Percentiles rank a stretch among this genome's conserved stretches.
These are phyloP conservation scores for Eutrigla gurnardus DNA, from an alignment of 2,797 vertebrate species.

Conservation along the genomic window DNA sequence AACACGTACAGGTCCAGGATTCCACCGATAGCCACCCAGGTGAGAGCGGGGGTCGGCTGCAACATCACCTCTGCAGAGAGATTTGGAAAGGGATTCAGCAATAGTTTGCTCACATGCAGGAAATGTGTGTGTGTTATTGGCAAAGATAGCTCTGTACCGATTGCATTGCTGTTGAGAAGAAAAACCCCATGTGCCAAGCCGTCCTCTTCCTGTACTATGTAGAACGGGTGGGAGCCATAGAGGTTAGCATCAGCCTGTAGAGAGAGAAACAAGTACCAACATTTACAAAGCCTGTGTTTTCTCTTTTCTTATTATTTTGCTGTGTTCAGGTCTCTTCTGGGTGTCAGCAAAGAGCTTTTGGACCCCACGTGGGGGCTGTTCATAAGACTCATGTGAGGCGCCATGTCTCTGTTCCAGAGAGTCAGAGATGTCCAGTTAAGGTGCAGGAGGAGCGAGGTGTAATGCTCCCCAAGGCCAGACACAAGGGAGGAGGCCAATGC, in stretches of 20 bases:
- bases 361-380: too few relatives aligned
- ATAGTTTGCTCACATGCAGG: not conserved
- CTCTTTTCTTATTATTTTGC: too few relatives aligned
- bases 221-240: conserved; percentile 97
- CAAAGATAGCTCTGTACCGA: conserved; percentile 81
- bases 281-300: not conserved
- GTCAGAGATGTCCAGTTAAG: conserved; percentile 91
- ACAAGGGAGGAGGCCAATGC: conserved; percentile 87
- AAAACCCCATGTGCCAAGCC: conserved; percentile 93
- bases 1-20: conserved; percentile 94
- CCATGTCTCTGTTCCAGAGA: conserved; percentile 93
- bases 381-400: conserved; percentile 82
- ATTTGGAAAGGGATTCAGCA: conserved; percentile 10
- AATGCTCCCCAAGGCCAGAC: conserved; percentile 92
- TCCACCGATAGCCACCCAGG: conserved; percentile 91
- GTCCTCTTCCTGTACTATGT: conserved; percentile 89
- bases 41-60: conserved; percentile 93
- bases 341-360: too few relatives aligned
- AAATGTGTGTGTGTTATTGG: not conserved
- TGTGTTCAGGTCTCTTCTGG: too few relatives aligned
- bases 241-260: conserved; percentile 89
- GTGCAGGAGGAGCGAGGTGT: conserved; percentile 87
- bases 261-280: conserved; percentile 6
- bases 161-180: conserved; percentile 96
- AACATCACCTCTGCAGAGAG: conserved; percentile 87